Conservation (phyloP, 2,888 invertebrate genomes). For the Mantis religiosa region DNA sequence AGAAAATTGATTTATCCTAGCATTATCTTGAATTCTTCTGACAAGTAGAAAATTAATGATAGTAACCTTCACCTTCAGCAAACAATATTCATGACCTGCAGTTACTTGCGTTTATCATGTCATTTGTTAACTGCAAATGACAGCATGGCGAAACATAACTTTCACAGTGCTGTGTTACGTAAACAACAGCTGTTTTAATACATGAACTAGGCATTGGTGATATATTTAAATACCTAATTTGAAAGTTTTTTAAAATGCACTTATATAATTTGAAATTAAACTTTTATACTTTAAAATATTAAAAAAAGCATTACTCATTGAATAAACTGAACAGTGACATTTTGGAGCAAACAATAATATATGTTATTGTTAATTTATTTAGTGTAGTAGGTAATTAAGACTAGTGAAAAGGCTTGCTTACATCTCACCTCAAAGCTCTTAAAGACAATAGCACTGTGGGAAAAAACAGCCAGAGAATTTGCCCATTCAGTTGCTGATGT, state of each 20-base stretch:
- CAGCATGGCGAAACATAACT: background rate
- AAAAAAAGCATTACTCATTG: too few species aligned
- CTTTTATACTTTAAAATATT: too few species aligned
- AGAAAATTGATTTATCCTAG: background rate
- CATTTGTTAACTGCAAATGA: background rate
- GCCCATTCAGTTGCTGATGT: background rate
- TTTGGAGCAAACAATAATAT: too few species aligned
- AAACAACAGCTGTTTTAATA: too few species aligned
- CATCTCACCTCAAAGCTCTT: background rate
- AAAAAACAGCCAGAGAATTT: background rate
- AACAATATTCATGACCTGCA: background rate
- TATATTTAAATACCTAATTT: too few species aligned
- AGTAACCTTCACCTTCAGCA: background rate
- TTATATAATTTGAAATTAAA: too few species aligned
- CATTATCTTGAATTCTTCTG: background rate
- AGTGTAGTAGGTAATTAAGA: too few species aligned
- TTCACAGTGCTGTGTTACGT: too few species aligned
- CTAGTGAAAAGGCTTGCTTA: background rate
- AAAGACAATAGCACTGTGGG: background rate
- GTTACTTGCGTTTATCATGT: background rate
- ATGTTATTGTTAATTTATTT: too few species aligned
- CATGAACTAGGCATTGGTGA: too few species aligned
- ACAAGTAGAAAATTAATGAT: background rate
- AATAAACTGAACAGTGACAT: too few species aligned
- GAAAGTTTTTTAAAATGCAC: too few species aligned